Evolutionary conservation across 2,888 invertebrate genomes (phyloP).

Genomic region (Argyra leucocephala): DNA sequence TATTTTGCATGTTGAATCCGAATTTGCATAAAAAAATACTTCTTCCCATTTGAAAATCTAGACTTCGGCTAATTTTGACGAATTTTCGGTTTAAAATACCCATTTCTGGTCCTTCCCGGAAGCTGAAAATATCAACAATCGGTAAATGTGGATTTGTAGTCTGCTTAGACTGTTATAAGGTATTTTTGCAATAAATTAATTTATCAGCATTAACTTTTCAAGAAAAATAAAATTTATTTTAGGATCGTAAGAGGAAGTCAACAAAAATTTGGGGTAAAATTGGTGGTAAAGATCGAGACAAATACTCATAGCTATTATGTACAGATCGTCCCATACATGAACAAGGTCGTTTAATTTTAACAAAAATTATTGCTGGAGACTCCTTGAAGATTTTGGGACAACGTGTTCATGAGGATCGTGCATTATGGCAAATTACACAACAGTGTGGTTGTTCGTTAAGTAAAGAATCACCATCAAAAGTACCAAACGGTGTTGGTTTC

Average conservation of each 20-base stretch:
- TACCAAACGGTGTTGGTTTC: constrained; percentile 20
- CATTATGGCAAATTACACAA: constrained; percentile 68
- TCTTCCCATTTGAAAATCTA: too few species aligned
- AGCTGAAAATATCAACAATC: too few species aligned
- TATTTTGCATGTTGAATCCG: too few species aligned
- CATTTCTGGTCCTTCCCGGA: too few species aligned
- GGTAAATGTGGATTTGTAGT: constrained; percentile 93
- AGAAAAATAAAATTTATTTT: constrained; percentile 20
- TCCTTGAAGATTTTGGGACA: constrained; percentile 60
- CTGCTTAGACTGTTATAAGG: constrained; percentile 93
- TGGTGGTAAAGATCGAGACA: constrained; percentile 59
- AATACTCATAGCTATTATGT: constrained; percentile 78
- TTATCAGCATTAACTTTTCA: constrained; percentile 4
- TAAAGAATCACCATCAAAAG: constrained; percentile 37
- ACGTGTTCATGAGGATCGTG: constrained; percentile 66
- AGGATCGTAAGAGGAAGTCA: constrained; percentile 58
- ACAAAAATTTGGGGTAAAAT: constrained; percentile 54
- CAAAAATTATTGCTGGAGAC: constrained; percentile 90
- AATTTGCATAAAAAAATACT: too few species aligned
- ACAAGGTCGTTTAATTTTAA: constrained; percentile 77
- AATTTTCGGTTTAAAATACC: too few species aligned
- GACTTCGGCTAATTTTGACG: too few species aligned
- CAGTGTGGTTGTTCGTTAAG: constrained; percentile 62
- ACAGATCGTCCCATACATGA: constrained; percentile 74
- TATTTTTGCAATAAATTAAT: constrained; percentile 36